Evolutionary conservation across 2,797 vertebrate genomes (phyloP).

Genomic region (Aeoliscus strigatus): DNA sequence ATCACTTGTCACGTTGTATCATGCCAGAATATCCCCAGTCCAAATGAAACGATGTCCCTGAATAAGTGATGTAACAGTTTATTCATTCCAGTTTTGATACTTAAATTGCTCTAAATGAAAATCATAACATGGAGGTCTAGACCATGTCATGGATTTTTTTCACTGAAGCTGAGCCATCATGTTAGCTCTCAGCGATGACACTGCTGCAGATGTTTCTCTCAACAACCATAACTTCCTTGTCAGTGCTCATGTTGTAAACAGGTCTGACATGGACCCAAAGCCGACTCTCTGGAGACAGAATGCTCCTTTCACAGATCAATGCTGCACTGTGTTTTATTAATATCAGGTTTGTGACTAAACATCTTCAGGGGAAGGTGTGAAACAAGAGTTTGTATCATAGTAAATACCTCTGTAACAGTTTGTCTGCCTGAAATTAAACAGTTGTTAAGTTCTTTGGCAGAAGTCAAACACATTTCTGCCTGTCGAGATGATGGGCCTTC

Average conservation of each 20-base stretch:
- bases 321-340: no score
- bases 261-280: not conserved
- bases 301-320: no score
- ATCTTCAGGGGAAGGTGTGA: no score
- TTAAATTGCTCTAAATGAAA: constrained; percentile 17
- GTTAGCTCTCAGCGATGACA: not conserved
- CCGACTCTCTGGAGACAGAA: no score
- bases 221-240: not conserved
- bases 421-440: no score
- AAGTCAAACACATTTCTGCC: no score
- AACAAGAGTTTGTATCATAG: no score
- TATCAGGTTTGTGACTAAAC: no score
- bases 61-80: not conserved
- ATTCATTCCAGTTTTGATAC: constrained; percentile 1
- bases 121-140: constrained; percentile 18
- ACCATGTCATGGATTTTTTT: constrained; percentile 32
- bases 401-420: no score
- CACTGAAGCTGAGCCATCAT: constrained; percentile 17
- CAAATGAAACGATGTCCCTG: not conserved
- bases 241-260: not conserved
- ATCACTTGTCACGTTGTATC: not conserved
- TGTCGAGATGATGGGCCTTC: no score
- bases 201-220: not conserved
- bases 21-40: not conserved
- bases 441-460: no score